Evolutionary conservation across 2,113 vertebrate species (phyloP).

Genomic region (Jaculus jaculus): DNA sequence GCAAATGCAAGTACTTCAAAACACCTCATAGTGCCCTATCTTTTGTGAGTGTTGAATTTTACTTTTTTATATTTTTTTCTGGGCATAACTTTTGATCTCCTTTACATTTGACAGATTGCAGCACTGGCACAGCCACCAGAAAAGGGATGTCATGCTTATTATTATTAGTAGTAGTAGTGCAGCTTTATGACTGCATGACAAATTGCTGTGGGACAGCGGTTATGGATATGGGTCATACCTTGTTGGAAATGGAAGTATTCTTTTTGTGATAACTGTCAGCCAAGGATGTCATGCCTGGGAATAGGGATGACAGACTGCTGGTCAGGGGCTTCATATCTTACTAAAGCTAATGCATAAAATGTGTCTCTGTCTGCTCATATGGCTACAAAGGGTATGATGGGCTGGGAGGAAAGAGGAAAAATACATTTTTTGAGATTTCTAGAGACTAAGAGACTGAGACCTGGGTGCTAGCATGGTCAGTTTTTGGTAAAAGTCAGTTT

Average conservation of each 20-base stretch:
- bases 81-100: not conserved
- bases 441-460: not conserved
- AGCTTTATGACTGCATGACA: slow-evolving; percentile 70
- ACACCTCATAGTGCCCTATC: not conserved
- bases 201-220: slow-evolving; percentile 57
- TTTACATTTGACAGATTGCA: slow-evolving; percentile 47
- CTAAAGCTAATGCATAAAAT: not conserved
- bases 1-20: not conserved
- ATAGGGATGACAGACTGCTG: slow-evolving; percentile 50
- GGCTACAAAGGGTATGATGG: not conserved
- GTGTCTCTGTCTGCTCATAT: not conserved
- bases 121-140: slow-evolving; percentile 18
- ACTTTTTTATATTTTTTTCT: no score
- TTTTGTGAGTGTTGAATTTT: no score
- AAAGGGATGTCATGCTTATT: slow-evolving; percentile 52
- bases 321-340: not conserved
- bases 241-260: slow-evolving; percentile 44
- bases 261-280: slow-evolving; percentile 31
- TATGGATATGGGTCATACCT: slow-evolving; percentile 56
- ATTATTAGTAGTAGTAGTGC: slow-evolving; percentile 60
- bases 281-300: slow-evolving; percentile 36
- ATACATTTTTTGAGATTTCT: not conserved
- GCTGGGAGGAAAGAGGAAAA: not conserved
- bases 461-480: not conserved
- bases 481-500: not conserved